Conservation (phyloP, 2,888 invertebrate species). For the Scaptodrosophila latifasciaeformis region DNA sequence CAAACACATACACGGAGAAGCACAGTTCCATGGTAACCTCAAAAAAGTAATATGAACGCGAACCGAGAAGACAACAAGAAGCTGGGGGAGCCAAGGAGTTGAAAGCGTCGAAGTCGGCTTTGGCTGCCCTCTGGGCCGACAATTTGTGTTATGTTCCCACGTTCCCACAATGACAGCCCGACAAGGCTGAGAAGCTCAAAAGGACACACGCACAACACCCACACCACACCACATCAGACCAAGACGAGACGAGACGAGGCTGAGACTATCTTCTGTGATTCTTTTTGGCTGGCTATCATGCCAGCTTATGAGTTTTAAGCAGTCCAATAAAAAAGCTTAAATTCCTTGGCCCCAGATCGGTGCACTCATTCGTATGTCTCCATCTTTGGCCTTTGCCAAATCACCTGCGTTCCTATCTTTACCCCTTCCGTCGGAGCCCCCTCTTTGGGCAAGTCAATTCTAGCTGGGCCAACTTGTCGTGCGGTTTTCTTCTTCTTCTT, state of each 20-base stretch:
- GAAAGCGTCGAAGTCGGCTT: neutral
- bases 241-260: too few relatives aligned
- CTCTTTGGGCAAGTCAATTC: too few relatives aligned
- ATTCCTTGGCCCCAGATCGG: conserved; percentile 28
- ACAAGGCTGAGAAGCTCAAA: conserved; percentile 16
- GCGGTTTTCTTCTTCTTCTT: conserved; percentile 23
- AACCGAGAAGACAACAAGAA: neutral
- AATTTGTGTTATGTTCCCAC: conserved; percentile 30
- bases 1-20: neutral
- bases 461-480: conserved; percentile 25
- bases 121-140: neutral
- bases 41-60: conserved; percentile 9
- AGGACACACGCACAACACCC: conserved; percentile 36
- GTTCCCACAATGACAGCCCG: conserved; percentile 13
- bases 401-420: too few relatives aligned
- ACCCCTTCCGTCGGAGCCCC: too few relatives aligned
- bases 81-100: neutral
- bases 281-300: conserved; percentile 43
- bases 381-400: too few relatives aligned
- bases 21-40: neutral
- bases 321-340: conserved; percentile 30
- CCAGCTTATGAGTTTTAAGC: conserved; percentile 40
- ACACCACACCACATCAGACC: conserved; percentile 25
- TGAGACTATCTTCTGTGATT: too few relatives aligned
- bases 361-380: too few relatives aligned